Evolutionary conservation across 2,113 vertebrate genomes (phyloP).

Genomic region (Sapayoa aenigma): DNA sequence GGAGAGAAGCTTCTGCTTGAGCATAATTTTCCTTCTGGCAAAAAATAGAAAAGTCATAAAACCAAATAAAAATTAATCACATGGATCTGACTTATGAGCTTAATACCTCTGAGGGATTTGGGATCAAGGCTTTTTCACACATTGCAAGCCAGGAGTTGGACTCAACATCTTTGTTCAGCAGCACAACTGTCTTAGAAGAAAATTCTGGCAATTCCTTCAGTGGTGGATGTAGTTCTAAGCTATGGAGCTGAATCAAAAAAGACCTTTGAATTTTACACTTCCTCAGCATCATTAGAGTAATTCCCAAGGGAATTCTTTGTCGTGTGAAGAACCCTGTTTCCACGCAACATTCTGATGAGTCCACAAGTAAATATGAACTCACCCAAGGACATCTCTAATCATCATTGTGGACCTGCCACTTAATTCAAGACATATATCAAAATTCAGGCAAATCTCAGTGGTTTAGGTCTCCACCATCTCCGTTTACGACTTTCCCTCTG

Average conservation of each 20-base stretch:
- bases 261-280: background rate
- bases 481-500: background rate
- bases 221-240: background rate
- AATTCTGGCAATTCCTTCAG: background rate
- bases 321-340: background rate
- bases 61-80: background rate
- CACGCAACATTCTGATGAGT: background rate
- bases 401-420: background rate
- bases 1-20: background rate
- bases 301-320: background rate
- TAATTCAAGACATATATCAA: background rate
- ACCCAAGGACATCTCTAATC: background rate
- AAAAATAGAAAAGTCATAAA: background rate
- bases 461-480: background rate
- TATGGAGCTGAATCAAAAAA: background rate
- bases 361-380: background rate
- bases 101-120: background rate
- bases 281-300: accelerated
- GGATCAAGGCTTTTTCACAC: background rate
- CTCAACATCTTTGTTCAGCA: background rate
- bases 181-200: background rate
- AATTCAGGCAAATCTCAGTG: background rate
- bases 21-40: background rate
- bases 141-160: background rate
- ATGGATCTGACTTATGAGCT: background rate